A percentile compares a stretch with the other conserved stretches of the same genome.
phyloP scores from a whole-genome alignment of 1,140 invertebrate genomes.

The Periplaneta americana region DNA sequence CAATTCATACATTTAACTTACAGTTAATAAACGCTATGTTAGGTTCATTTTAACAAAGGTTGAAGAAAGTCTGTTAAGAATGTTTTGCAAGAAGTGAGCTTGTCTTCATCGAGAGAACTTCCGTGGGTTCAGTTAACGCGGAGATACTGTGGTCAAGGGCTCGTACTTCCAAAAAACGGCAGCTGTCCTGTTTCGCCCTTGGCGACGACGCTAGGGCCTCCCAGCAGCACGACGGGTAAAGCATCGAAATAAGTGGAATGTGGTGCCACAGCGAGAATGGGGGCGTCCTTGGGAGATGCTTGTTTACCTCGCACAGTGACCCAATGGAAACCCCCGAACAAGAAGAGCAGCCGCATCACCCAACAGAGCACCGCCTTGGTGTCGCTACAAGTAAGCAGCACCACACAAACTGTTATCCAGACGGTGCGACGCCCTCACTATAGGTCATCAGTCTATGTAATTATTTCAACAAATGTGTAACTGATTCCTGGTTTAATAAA shows the following conservation, averaged over 20 bases:
- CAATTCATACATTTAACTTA: too few relatives aligned
- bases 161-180: constrained; percentile 85
- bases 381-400: neutral
- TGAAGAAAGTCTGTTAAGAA: too few relatives aligned
- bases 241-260: constrained; percentile 90
- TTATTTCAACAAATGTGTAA: too few relatives aligned
- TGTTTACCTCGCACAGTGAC: constrained; percentile 61
- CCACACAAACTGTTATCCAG: too few relatives aligned
- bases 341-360: constrained; percentile 1
- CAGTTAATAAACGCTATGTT: too few relatives aligned
- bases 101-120: neutral
- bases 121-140: neutral
- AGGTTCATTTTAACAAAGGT: too few relatives aligned
- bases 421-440: too few relatives aligned
- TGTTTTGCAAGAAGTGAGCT: neutral
- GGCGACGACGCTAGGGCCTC: constrained; percentile 81
- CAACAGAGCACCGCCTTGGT: neutral
- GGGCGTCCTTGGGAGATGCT: constrained; percentile 63
- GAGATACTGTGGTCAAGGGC: too few relatives aligned
- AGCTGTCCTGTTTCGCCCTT: constrained; percentile 73
- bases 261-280: constrained; percentile 81
- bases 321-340: constrained; percentile 61
- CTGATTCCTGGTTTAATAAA: too few relatives aligned
- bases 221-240: constrained; percentile 71
- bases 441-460: too few relatives aligned